Evolutionary conservation across 2,888 invertebrate species (phyloP), one percentile per base, ranked within the genome.

Genomic region (Alsophila aescularia): DNA sequence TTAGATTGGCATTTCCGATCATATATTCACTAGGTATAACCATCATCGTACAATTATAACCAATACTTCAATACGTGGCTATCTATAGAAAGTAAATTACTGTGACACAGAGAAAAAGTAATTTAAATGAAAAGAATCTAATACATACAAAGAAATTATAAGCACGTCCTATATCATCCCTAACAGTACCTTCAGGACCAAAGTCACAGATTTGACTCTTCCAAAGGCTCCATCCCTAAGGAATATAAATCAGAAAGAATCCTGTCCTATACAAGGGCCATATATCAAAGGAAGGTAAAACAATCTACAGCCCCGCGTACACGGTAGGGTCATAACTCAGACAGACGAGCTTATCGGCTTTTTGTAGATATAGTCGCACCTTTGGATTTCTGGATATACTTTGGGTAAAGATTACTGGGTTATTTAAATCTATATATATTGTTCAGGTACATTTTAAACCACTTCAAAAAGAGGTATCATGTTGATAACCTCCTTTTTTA

Each of bases 211-310:
- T 55, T 59, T 59, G 54, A 57, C 54, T 58, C 37, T 52, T 45
- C 47, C 43, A 42, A 59, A 58, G 50, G 14, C 54, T 54, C 45
- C 36, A 18, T 4, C 49, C 48, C 65, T 43, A 41, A 42, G 34
- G 47, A 48, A 61, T 61, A 71, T 71, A 73, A 72, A 75, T 77
- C 75, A 69, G 73, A 70, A 64, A 65, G 64, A 74, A 73, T 75
- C 73, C 60, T 62, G 55, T 56, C 55, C 50, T 56, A 36, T 51
- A 56, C 32, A 62, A 62, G 50, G 16, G 3, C 56, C 18, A 66
- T 69, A 69, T 72, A 70, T 73, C 72, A 75, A 70, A 70, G 65
- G 58, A 70, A 71, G 72, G 72, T 74, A 65, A 73, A 73, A 74
- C 76, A 74, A 76, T 74, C 63, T 65, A 66, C 66, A 52, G 58